Conservation (phyloP, 2,888 invertebrate species). For the Keiferia lycopersicella region DNA sequence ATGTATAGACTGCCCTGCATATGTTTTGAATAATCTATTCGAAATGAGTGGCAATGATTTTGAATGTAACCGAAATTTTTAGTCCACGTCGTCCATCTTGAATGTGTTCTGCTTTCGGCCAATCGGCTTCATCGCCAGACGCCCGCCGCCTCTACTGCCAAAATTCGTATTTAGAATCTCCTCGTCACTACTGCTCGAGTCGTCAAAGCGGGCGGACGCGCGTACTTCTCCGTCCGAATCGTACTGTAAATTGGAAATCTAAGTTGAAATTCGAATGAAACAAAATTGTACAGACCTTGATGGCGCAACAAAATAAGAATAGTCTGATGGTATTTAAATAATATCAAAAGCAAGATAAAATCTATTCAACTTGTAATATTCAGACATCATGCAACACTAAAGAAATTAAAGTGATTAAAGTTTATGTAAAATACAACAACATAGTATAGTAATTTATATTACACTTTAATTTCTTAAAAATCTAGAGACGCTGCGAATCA, state of each 20-base stretch:
- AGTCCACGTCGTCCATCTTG: constrained; percentile 72
- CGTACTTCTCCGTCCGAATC: constrained; percentile 67
- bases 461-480: too few relatives aligned
- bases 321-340: background rate
- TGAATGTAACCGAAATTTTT: constrained; percentile 38
- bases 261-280: background rate
- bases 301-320: background rate
- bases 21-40: background rate
- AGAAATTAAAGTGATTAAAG: too few relatives aligned
- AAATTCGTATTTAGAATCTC: constrained; percentile 63
- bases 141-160: constrained; percentile 45
- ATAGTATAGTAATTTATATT: too few relatives aligned
- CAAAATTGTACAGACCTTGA: background rate
- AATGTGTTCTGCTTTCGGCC: constrained; percentile 61
- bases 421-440: too few relatives aligned
- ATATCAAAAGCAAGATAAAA: background rate
- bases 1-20: background rate
- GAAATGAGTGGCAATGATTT: background rate
- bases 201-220: constrained; percentile 60
- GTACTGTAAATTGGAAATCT: constrained; percentile 45
- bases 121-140: constrained; percentile 71
- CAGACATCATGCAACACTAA: background rate
- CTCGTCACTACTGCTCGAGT: constrained; percentile 72
- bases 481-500: too few relatives aligned
- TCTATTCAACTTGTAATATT: background rate